Evolutionary conservation across 2,113 vertebrate genomes (phyloP).

Genomic region (Larimichthys crocea): DNA sequence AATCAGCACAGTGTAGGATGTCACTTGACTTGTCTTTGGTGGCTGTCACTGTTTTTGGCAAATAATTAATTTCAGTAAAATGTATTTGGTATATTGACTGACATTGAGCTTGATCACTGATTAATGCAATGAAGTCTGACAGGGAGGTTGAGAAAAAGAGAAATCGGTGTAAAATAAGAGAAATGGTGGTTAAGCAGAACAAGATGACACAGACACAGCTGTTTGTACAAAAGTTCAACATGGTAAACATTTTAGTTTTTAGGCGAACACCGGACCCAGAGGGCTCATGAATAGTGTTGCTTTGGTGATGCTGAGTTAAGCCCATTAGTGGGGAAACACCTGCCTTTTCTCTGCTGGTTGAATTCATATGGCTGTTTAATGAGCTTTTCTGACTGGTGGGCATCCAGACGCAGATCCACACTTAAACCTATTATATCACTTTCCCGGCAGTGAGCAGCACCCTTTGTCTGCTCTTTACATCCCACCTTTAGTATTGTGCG

Average conservation of each 20-base stretch:
- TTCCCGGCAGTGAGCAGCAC: slow-evolving; percentile 37
- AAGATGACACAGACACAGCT: not conserved
- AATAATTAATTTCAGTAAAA: not conserved
- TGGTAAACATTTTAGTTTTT: not conserved
- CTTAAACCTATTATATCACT: slow-evolving; percentile 78
- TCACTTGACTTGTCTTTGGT: not conserved
- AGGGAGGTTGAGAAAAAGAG: not conserved
- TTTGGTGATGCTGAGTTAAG: slow-evolving; percentile 69
- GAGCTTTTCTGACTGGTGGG: slow-evolving; percentile 79
- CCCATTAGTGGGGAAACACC: slow-evolving; percentile 76
- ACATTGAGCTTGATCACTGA: not conserved
- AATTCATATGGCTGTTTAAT: slow-evolving; percentile 77
- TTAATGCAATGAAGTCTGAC: not conserved
- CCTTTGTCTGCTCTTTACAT: slow-evolving; percentile 48
- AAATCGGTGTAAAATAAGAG: not conserved
- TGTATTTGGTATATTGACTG: not conserved
- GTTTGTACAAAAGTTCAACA: not conserved
- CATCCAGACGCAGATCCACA: slow-evolving; percentile 53
- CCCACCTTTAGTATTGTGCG: slow-evolving; percentile 10
- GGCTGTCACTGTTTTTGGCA: not conserved
- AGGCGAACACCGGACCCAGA: not conserved
- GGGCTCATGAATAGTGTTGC: slow-evolving; percentile 69
- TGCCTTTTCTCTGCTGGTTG: slow-evolving; percentile 75
- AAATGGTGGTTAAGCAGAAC: not conserved
- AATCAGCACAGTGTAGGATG: not conserved